A percentile compares a stretch with the other conserved stretches of the same genome.
Conservation (phyloP, 64 coral and sea anemone species). For the Astreopora myriophthalma region DNA sequence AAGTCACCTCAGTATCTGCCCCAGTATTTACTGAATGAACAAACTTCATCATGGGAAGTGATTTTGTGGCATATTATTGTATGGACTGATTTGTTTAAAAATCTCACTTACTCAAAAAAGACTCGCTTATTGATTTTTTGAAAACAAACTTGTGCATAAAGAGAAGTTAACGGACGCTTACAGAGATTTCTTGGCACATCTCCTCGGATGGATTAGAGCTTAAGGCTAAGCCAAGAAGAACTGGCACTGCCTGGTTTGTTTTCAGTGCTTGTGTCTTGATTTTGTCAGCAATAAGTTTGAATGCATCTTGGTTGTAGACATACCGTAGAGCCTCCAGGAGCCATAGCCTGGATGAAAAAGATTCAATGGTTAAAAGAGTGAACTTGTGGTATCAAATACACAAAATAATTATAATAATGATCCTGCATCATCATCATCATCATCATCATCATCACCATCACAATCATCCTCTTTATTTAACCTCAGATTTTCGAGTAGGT, state of each 20-base stretch:
- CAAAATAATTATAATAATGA: background rate
- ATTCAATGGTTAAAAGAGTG: background rate
- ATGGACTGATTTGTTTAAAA: too few species aligned
- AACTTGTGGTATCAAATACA: background rate
- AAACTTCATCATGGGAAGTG: too few species aligned
- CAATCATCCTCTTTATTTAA: too few species aligned
- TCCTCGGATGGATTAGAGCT: background rate
- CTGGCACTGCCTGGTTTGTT: background rate
- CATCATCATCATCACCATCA: too few species aligned
- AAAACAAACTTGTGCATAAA: too few species aligned
- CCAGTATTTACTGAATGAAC: too few species aligned
- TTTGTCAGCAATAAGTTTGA: background rate
- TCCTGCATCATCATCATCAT: too few species aligned
- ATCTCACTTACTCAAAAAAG: too few species aligned
- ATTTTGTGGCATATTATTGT: too few species aligned
- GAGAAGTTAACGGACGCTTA: background rate
- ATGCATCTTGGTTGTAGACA: slow-evolving; percentile 6
- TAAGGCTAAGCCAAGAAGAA: slow-evolving; percentile 5
- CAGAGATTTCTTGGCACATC: background rate
- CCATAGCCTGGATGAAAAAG: background rate
- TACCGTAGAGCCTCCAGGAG: background rate
- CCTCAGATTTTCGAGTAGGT: too few species aligned
- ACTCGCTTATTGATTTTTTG: too few species aligned
- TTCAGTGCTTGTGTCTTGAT: background rate
- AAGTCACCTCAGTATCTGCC: too few species aligned